Evolutionary conservation across 53 echinoderm and acorn worm genomes (phyloP).

Genomic region (Mesocentrotus franciscanus): DNA sequence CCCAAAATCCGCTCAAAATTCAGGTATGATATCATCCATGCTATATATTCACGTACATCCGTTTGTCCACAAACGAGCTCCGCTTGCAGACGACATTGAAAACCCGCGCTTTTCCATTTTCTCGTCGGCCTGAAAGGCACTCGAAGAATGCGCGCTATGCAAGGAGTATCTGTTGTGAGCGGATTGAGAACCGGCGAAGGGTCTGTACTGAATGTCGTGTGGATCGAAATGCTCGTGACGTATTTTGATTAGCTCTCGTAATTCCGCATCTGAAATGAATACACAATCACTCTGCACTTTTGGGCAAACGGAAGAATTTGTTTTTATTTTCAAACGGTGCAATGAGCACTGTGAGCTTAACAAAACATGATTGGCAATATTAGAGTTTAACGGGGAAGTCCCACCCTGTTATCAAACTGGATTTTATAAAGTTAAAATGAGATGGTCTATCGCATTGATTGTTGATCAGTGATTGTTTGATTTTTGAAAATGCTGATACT

Average conservation of each 20-base stretch:
- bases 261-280: background rate
- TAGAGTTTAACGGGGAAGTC: too few species aligned
- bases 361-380: too few species aligned
- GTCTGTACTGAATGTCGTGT: background rate
- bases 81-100: slow-evolving; percentile 51
- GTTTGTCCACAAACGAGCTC: background rate
- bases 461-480: too few species aligned
- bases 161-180: slow-evolving; percentile 20
- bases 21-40: background rate
- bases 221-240: too few species aligned
- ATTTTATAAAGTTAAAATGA: too few species aligned
- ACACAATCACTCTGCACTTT: slow-evolving; percentile 3
- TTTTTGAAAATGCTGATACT: too few species aligned
- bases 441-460: too few species aligned
- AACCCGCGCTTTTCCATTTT: background rate
- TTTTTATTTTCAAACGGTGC: background rate
- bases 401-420: too few species aligned
- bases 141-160: slow-evolving; percentile 34
- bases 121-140: slow-evolving; percentile 13
- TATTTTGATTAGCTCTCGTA: background rate
- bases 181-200: background rate
- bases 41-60: background rate
- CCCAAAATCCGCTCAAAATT: background rate
- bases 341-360: background rate
- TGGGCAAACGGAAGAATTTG: background rate